These are phyloP conservation scores for Ceratoteleas bidentatus DNA, from an alignment of 1,140 invertebrate genomes.

Conservation along the genomic window DNA sequence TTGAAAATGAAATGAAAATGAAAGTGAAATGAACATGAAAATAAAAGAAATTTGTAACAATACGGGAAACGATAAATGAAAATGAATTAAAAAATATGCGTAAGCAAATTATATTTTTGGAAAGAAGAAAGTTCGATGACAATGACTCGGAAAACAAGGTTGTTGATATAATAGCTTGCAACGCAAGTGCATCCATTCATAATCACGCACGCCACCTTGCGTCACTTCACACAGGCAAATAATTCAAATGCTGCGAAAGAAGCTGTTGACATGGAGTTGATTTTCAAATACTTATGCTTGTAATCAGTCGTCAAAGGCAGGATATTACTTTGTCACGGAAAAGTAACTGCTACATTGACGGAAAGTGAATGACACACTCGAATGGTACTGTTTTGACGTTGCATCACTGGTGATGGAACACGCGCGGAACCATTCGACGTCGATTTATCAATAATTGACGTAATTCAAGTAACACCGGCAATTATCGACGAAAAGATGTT, in stretches of 20 bases:
- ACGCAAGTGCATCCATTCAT: background rate
- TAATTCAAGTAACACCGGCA: background rate
- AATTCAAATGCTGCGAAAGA: conserved; percentile 12
- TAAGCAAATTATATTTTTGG: too few species aligned
- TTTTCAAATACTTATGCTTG: conserved; percentile 37
- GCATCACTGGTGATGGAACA: conserved; percentile 19
- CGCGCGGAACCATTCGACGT: too few species aligned
- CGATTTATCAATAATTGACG: conserved; percentile 7
- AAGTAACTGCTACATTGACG: conserved; percentile 42
- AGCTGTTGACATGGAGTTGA: conserved; percentile 38
- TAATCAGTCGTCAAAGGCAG: conserved; percentile 40
- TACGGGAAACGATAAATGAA: too few species aligned
- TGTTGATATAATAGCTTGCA: background rate
- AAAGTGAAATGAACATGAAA: too few species aligned
- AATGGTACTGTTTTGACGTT: conserved; percentile 23
- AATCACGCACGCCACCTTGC: conserved; percentile 16
- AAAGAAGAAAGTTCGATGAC: too few species aligned
- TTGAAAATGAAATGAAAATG: too few species aligned
- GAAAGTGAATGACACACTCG: conserved; percentile 40
- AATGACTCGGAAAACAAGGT: background rate
- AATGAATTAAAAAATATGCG: too few species aligned
- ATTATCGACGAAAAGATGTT: too few species aligned
- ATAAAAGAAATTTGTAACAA: too few species aligned
- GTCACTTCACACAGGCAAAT: conserved; percentile 8
- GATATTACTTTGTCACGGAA: conserved; percentile 52